A percentile compares a stretch with the other conserved stretches of the same genome.
Evolutionary conservation across 1,140 invertebrate genomes (phyloP).

Genomic region (Drosophila pandora): DNA sequence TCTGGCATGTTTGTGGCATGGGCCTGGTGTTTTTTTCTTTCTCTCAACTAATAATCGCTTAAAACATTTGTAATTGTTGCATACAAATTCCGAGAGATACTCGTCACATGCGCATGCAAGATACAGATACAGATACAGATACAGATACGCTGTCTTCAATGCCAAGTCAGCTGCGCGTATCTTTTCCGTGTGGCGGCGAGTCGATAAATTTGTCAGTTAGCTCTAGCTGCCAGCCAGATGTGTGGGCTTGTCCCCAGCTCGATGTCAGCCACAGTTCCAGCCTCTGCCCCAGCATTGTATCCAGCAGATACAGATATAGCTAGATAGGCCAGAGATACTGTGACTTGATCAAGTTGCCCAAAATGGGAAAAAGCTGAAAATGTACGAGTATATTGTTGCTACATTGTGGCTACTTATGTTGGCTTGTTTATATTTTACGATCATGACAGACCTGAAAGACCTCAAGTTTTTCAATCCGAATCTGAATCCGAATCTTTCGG

Average conservation of each 20-base stretch:
- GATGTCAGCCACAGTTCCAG: conserved; percentile 24
- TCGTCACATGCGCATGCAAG: conserved; percentile 29
- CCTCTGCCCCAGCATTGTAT: conserved; percentile 46
- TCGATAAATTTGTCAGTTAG: conserved; percentile 71
- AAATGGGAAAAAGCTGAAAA: conserved; percentile 38
- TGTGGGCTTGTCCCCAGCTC: conserved; percentile 48
- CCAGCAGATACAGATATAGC: conserved; percentile 47
- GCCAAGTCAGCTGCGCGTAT: conserved; percentile 76
- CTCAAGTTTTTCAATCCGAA: neutral
- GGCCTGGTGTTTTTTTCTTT: conserved; percentile 11
- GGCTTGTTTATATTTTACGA: conserved; percentile 23
- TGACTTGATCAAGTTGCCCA: conserved; percentile 46
- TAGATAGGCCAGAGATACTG: conserved; percentile 19
- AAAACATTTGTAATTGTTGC: conserved; percentile 72
- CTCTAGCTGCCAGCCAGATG: conserved; percentile 31
- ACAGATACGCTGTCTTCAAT: conserved; percentile 58
- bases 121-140: conserved; percentile 28
- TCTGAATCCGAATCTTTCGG: conserved; percentile 24
- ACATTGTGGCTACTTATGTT: neutral
- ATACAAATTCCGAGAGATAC: conserved; percentile 49
- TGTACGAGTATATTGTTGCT: conserved; percentile 18
- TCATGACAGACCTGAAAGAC: conserved; percentile 4
- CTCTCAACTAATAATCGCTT: conserved; percentile 69
- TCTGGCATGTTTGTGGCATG: conserved; percentile 14
- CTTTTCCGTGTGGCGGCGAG: conserved; percentile 74